A percentile compares a stretch with the other conserved stretches of the same genome.
Conservation (phyloP, 2,797 vertebrate genomes). For the Phoebastria nigripes region DNA sequence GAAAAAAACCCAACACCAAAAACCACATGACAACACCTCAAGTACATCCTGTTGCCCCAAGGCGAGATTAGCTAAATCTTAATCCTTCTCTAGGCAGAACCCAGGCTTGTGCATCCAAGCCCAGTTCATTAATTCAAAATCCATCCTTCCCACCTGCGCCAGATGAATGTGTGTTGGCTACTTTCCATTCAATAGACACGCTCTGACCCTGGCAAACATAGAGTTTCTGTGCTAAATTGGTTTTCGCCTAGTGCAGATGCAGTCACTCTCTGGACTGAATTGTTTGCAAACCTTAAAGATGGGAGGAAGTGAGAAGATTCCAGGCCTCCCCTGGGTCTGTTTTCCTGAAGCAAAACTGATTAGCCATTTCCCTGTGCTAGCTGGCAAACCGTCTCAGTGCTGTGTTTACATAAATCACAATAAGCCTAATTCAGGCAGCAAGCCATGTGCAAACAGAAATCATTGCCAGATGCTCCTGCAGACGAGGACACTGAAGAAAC, state of each 20-base stretch:
- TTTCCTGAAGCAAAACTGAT: conserved; percentile 8
- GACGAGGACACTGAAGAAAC: not conserved
- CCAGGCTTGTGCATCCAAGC: not conserved
- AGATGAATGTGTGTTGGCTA: not conserved
- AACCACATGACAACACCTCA: not conserved
- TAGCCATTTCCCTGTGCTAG: not conserved
- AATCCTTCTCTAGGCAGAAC: not conserved
- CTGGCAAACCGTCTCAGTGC: not conserved
- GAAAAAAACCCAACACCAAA: not conserved
- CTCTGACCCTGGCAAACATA: not conserved
- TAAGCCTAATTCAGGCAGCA: not conserved
- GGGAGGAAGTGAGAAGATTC: not conserved
- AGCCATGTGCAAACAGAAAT: not conserved
- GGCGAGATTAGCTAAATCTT: not conserved
- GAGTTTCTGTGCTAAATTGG: not conserved
- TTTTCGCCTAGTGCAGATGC: not conserved
- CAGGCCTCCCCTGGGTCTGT: not conserved
- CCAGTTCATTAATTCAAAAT: not conserved
- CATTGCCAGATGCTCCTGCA: not conserved
- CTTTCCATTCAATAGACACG: not conserved
- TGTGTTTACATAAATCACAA: conserved; percentile 32
- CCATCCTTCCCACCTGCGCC: not conserved
- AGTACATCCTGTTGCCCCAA: not conserved
- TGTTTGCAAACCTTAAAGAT: not conserved
- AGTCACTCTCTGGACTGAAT: not conserved